phyloP scores from a whole-genome alignment of 30 jellyfish, hydroid and myxozoan genomes.

The Hydractinia symbiolongicarpus region DNA sequence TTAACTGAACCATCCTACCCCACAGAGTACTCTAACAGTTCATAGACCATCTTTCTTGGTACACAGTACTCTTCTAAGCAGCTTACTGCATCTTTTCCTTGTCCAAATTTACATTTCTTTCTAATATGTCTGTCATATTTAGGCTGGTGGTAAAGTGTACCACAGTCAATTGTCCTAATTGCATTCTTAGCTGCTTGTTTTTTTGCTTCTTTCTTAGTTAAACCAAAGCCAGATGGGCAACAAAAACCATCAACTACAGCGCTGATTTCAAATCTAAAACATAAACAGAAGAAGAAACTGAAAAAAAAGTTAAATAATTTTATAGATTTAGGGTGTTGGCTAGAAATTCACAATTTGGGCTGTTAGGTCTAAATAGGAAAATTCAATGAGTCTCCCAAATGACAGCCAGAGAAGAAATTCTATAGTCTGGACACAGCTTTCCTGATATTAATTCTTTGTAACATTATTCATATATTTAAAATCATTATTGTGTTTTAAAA shows the following conservation, averaged over 20 bases:
- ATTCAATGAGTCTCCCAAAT: too few species aligned
- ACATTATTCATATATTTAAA: too few species aligned
- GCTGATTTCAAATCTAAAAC: neutral
- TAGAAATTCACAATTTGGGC: too few species aligned
- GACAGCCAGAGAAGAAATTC: too few species aligned
- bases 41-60: neutral
- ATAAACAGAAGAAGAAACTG: neutral
- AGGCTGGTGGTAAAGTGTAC: neutral
- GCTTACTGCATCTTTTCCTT: neutral
- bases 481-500: too few species aligned
- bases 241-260: constrained; percentile 8
- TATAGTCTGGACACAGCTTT: too few species aligned
- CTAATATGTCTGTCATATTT: neutral
- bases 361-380: too few species aligned
- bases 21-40: neutral
- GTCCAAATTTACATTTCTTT: neutral
- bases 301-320: too few species aligned
- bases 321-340: too few species aligned
- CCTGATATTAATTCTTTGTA: too few species aligned
- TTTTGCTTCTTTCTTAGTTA: neutral
- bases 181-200: constrained; percentile 3
- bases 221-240: neutral
- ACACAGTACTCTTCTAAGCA: neutral
- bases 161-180: neutral
- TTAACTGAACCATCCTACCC: too few species aligned